These are phyloP conservation scores for Perizoma flavofasciatum DNA, from an alignment of 2,888 invertebrate species.

Conservation along the genomic window DNA sequence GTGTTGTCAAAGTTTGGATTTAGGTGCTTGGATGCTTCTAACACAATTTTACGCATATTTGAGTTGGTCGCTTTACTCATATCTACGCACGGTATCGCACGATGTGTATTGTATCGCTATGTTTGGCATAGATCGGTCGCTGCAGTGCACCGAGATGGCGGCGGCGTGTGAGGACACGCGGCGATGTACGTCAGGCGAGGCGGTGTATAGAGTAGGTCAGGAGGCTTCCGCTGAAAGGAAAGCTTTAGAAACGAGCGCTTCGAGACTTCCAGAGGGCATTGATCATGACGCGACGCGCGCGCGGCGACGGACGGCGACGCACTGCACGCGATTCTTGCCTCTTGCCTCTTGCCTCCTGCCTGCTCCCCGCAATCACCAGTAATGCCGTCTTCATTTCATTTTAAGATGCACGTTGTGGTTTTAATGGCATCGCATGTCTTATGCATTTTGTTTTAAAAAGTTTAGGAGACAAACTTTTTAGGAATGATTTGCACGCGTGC, in stretches of 20 bases:
- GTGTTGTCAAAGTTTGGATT: too few relatives aligned
- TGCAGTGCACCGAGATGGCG: not conserved
- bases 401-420: too few relatives aligned
- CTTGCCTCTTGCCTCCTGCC: too few relatives aligned
- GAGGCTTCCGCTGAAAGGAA: constrained; percentile 7
- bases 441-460: too few relatives aligned
- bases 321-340: not conserved
- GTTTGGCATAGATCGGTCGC: not conserved
- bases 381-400: too few relatives aligned
- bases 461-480: too few relatives aligned
- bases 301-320: not conserved
- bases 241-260: constrained; percentile 20
- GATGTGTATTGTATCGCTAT: not conserved
- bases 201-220: constrained; percentile 6
- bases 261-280: constrained; percentile 10
- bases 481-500: too few relatives aligned
- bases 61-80: too few relatives aligned
- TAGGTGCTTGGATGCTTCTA: too few relatives aligned
- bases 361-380: too few relatives aligned
- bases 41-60: too few relatives aligned
- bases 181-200: constrained; percentile 1
- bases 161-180: not conserved
- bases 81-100: not conserved
- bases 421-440: too few relatives aligned
- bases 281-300: constrained; percentile 5